Base-by-base conservation (phyloP, 2,113 vertebrate species). In the Melanerpes aurifrons region DNA sequence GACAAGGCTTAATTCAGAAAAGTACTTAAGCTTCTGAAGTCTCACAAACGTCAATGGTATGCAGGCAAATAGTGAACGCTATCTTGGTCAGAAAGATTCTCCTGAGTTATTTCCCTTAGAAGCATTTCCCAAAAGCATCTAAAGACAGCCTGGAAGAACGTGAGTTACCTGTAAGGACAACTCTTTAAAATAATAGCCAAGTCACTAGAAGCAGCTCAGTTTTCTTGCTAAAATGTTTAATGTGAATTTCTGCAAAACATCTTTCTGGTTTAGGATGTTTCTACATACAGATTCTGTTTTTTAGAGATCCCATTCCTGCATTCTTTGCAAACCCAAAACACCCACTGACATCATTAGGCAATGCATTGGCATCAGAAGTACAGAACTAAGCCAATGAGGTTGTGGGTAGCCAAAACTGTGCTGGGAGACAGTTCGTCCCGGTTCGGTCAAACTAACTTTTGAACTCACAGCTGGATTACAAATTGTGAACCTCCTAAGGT, bases 331-430 rank as follows among this genome's bases (percentile, higher is more conserved):
- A 95, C 93, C 91, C 87, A 88, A 95, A 96, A 94, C 93, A 95
- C 95, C 91, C 87, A 14, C 90, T 95, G 95, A 94, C 92, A 94
- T 95, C 94, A 94, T 93, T 95, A 95, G 90, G 95, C 91, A 96
- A 96, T 93, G 86, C 83, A 76, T 0, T 95, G 94, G 94, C 96
- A 96, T 78, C 68, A 88, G 73, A 90, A 94, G 58, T 4, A 81
- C 26, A 0, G 73, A 86, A 43, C 29, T 56, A 78, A 78, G 92
- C 94, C 94, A 95, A 79, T 3, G 82, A 91, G 79, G 85, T 72
- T 72, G 76, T 66, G 93, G 95, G 69, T 84, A 95, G 95, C 92
- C 92, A 96, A 88, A 95, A 92, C 83, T 86, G 85, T 37, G 86
- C 83, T 96, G 93, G 93, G 86, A 94, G 89, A 95, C 80, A 81